Base-by-base conservation (phyloP, 1,140 invertebrate species). In the Mylabris phalerata region DNA sequence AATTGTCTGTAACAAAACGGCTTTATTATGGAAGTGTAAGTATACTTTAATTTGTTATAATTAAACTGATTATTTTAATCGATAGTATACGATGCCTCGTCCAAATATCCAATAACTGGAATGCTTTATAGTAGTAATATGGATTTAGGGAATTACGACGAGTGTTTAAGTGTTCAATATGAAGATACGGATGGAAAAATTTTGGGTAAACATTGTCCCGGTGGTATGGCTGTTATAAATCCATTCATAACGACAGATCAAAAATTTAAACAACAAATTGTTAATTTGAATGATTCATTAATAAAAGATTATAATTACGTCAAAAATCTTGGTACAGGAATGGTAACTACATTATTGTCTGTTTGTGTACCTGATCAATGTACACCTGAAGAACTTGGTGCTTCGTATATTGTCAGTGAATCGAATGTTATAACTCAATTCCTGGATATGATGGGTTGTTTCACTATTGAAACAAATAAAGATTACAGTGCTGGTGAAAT, bases 281-380 rank as follows among this genome's bases (percentile, higher is more conserved):
- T 10, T n/a, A 0, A 42, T 42, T 42, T 9, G 3, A 42, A 42
- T 42, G 5, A 42, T 7, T 7, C 32, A 42, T 42, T 42, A 11
- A 42, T 42, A 42, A 42, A 10, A 42, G 10, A 10, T 9, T 42
- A 7, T 10, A 42, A 11, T 7, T 42, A 11, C 9, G 32, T 32
- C 32, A 32, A 42, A n/a, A 11, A 42, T 42, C 10, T 42, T n/a
- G 41, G 10, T 42, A 32, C 4, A 7, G 4, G 3, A 42, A 42
- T 11, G 41, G 5, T 10, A 42, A 11, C 10, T 7, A 48, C 44
- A 19, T 6, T 32, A 9, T 32, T 54, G 3, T 54, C 51, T 3
- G 26, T 54, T 25, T 54, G 51, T 25, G 40, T 54, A 38, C 51
- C 51, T 25, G 51, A 54, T 45, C 19, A 45, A 45, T 54, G 51